phyloP scores from a whole-genome alignment of 2,797 vertebrate species.

The Phoeniculus purpureus region DNA sequence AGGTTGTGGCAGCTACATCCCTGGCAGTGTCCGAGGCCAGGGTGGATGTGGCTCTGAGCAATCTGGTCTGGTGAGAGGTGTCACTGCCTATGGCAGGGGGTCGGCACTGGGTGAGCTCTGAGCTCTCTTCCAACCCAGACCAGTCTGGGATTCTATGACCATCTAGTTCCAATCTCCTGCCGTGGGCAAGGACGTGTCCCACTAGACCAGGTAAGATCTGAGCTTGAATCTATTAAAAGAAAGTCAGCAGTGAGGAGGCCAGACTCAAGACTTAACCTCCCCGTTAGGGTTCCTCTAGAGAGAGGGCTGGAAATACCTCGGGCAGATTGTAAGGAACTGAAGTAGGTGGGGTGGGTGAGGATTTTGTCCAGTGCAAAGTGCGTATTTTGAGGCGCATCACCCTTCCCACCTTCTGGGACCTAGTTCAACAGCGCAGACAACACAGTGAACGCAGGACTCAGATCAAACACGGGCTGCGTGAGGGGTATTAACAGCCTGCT shows the following conservation, averaged over 20 bases:
- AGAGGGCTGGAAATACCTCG: neutral
- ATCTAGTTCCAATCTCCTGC: too few relatives aligned
- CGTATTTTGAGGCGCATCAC: accelerated
- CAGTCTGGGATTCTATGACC: too few relatives aligned
- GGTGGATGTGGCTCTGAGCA: too few relatives aligned
- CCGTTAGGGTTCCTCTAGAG: neutral
- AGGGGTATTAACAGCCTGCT: neutral
- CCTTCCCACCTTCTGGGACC: neutral
- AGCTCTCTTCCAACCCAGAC: too few relatives aligned
- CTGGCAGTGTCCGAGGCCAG: too few relatives aligned
- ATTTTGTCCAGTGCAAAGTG: neutral
- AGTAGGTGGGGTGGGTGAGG: accelerated
- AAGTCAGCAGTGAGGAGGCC: neutral
- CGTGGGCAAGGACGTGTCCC: neutral
- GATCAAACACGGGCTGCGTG: accelerated
- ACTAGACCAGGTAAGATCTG: neutral
- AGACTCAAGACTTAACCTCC: neutral
- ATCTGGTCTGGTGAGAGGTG: too few relatives aligned
- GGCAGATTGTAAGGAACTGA: neutral
- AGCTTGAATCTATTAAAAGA: neutral
- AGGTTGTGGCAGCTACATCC: too few relatives aligned
- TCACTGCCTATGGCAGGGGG: too few relatives aligned
- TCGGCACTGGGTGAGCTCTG: too few relatives aligned
- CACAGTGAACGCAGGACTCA: neutral
- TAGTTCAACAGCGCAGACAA: neutral